Percentiles rank a stretch among this genome's conserved stretches.
These are phyloP conservation scores for Nymphalis c-album DNA, from an alignment of 2,888 invertebrate species.

Conservation along the genomic window DNA sequence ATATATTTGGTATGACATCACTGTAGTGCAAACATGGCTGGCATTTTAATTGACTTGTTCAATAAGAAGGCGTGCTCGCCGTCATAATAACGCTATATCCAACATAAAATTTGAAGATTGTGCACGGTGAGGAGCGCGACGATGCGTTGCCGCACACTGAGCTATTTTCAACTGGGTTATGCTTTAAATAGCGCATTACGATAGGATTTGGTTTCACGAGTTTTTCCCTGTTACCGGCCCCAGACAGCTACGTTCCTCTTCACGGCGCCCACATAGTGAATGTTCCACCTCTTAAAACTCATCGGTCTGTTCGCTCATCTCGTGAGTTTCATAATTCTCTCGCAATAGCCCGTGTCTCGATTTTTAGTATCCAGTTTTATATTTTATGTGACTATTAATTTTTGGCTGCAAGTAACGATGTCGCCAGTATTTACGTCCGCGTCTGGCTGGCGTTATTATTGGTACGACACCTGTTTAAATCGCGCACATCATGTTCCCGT, in stretches of 20 bases:
- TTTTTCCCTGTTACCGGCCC: slow-evolving; percentile 76
- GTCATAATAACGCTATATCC: slow-evolving; percentile 59
- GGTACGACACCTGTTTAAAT: slow-evolving; percentile 48
- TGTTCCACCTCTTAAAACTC: slow-evolving; percentile 65
- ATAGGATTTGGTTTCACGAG: slow-evolving; percentile 81
- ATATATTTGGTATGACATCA: slow-evolving; percentile 1
- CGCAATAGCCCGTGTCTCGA: slow-evolving; percentile 27
- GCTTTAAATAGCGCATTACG: slow-evolving; percentile 81
- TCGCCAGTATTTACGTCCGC: slow-evolving; percentile 25
- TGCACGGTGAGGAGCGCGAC: slow-evolving; percentile 75
- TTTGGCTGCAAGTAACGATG: slow-evolving; percentile 41
- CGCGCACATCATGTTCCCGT: slow-evolving; percentile 39
- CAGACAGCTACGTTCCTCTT: slow-evolving; percentile 61
- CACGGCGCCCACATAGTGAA: slow-evolving; percentile 67
- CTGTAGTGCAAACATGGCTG: neutral
- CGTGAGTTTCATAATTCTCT: slow-evolving; percentile 27
- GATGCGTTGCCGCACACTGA: slow-evolving; percentile 76
- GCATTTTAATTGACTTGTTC: slow-evolving; percentile 5
- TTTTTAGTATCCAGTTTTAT: slow-evolving; percentile 35
- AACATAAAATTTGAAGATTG: slow-evolving; percentile 79
- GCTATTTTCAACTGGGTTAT: slow-evolving; percentile 80
- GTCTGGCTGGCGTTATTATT: slow-evolving; percentile 42
- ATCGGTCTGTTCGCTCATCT: slow-evolving; percentile 46
- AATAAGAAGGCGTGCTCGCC: slow-evolving; percentile 25
- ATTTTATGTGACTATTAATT: slow-evolving; percentile 37